These are phyloP conservation scores for Thamnophis sirtalis DNA, from an alignment of 2,113 vertebrate species.

Conservation along the genomic window DNA sequence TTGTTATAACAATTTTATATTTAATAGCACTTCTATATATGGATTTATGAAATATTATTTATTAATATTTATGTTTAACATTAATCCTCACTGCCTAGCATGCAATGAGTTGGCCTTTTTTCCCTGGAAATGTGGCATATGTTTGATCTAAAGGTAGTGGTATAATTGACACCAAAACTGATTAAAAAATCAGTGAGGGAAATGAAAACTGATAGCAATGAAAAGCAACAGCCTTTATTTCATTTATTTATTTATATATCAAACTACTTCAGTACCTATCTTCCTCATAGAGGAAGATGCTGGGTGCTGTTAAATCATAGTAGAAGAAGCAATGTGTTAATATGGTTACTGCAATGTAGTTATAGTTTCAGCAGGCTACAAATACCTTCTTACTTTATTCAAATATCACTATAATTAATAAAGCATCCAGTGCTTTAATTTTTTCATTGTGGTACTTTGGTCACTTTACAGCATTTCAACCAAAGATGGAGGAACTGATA, in stretches of 20 bases:
- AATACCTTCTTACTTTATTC: conserved; percentile 45
- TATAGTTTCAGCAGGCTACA: conserved; percentile 40
- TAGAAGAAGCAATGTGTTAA: conserved; percentile 45
- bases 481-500: not conserved
- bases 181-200: conserved; percentile 71
- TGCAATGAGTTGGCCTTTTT: conserved; percentile 55
- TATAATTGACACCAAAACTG: conserved; percentile 72
- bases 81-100: conserved; percentile 41
- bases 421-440: fast-evolving
- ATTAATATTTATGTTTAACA: conserved; percentile 62
- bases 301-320: conserved; percentile 44
- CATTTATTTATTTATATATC: too few species aligned
- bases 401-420: conserved; percentile 18
- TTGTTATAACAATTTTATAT: conserved; percentile 55
- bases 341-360: conserved; percentile 50
- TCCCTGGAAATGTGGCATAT: conserved; percentile 67
- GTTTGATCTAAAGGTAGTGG: conserved; percentile 73
- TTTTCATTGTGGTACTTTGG: conserved; percentile 12
- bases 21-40: conserved; percentile 61
- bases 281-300: too few species aligned
- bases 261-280: too few species aligned
- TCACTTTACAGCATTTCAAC: not conserved
- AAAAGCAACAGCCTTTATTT: conserved; percentile 61
- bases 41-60: conserved; percentile 59
- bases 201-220: conserved; percentile 75